Base-by-base conservation (phyloP, 2,113 vertebrate genomes). In the Brachyistius frenatus region DNA sequence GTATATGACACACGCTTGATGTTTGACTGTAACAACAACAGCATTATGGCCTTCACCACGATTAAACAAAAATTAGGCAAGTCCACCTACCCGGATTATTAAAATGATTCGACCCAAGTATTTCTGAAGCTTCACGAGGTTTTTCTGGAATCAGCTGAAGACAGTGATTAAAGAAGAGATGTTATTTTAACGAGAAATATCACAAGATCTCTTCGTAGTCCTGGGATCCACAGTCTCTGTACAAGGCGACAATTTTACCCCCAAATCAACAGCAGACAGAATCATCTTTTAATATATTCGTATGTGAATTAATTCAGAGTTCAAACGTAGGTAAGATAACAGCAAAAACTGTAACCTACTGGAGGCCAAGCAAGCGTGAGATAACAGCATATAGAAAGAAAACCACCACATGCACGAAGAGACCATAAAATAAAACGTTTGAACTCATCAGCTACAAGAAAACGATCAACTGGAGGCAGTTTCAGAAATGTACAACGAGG, bases 351-450 rank as follows among this genome's bases (percentile, higher is more conserved):
- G 46, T 46, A 32, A 57, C 23, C 47, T 23, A 32, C 36, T 79
- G 39, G 78, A 54, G 85, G 66, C 78, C 80, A 60, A 76, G 52
- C 39, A 41, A 62, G 61, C 61, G n/a, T 78, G 23, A 78, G 62
- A 73, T 75, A 83, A 72, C 73, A 75, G 41, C 57, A 69, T 52
- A 32, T 31, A 37, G 7, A n/a, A 50, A 49, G n/a, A 5, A 50
- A 50, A 50, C 16, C 3, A 52, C 5, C 6, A 23, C 49, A 52
- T 23, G 14, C 49, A 52, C 49, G 7, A 5, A 52, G 5, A 52
- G 13, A 2, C 41, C 41, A 11, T 11, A 44, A 7, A 2, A 44
- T 9, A 23, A 23, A 23, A 23, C 23, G 23, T 44, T 44, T 10
- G 11, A 44, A 44, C 13, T 11, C 4, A 3, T 11, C 4, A 11